Percentiles rank a stretch among this genome's conserved stretches.
Conservation (phyloP, 2,888 invertebrate species). For the Slavum lentiscoides region DNA sequence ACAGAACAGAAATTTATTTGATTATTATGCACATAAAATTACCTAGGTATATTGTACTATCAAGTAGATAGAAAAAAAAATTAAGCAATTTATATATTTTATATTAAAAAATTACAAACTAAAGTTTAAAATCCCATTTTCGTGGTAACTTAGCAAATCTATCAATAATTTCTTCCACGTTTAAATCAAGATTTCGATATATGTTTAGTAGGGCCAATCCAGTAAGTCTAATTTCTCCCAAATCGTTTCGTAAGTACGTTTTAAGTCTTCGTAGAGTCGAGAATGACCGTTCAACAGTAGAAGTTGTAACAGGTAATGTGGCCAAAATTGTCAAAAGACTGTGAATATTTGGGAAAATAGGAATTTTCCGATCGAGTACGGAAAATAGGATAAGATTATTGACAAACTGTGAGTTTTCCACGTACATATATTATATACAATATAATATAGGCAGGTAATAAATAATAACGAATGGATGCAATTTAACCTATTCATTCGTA, state of each 20-base stretch:
- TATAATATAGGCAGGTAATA: too few species aligned
- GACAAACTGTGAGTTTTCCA: too few species aligned
- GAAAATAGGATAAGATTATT: too few species aligned
- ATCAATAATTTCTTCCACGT: not conserved
- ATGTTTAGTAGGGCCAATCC: conserved; percentile 21
- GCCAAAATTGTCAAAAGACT: conserved; percentile 14
- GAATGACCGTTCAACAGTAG: conserved; percentile 13
- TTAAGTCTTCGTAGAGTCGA: not conserved
- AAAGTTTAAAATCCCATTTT: conserved; percentile 4
- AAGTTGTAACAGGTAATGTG: conserved; percentile 21
- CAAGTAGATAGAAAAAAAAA: not conserved
- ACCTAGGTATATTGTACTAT: conserved; percentile 3
- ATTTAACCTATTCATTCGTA: too few species aligned
- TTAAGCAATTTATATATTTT: not conserved
- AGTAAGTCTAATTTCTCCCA: not conserved
- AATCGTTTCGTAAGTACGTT: conserved; percentile 7
- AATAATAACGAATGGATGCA: too few species aligned
- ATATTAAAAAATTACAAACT: conserved; percentile 4
- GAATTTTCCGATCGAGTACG: too few species aligned
- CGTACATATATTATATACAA: too few species aligned
- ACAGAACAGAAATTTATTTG: not conserved
- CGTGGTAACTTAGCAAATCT: conserved; percentile 1
- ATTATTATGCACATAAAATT: conserved; percentile 4
- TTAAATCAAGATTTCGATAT: not conserved
- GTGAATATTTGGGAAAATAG: too few species aligned